phyloP scores from a whole-genome alignment of 2,113 vertebrate species.

The Passer montanus region DNA sequence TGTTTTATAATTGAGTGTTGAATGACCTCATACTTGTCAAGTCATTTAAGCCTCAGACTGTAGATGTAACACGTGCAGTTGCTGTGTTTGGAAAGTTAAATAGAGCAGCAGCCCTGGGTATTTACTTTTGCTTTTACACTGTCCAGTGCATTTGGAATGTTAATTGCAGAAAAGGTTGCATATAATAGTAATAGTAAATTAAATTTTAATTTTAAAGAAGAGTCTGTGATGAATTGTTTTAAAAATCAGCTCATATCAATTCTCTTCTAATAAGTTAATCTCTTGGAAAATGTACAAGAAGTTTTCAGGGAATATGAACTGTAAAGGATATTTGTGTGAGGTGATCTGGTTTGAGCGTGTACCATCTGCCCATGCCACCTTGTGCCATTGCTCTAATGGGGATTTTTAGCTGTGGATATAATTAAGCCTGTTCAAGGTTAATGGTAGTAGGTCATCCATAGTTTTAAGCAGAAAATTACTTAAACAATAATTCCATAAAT shows the following conservation, averaged over 20 bases:
- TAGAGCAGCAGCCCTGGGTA: background rate
- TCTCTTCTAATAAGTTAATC: background rate
- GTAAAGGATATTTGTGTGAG: background rate
- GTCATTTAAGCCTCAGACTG: background rate
- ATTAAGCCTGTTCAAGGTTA: background rate
- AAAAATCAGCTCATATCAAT: fast-evolving
- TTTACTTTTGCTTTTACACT: background rate
- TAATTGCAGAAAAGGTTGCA: background rate
- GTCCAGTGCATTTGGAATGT: background rate
- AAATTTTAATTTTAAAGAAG: background rate
- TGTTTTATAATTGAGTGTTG: background rate
- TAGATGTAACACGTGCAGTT: background rate
- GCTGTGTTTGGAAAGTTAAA: background rate
- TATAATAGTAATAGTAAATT: background rate
- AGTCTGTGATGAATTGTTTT: background rate
- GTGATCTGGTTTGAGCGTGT: background rate
- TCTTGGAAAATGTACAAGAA: background rate
- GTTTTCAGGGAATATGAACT: background rate
- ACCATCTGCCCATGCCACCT: background rate
- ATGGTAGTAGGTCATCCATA: background rate
- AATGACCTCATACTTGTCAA: background rate
- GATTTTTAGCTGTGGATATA: background rate
- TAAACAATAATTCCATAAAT: background rate
- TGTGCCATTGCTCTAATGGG: fast-evolving
- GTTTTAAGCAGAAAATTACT: background rate